Conservation (phyloP, 2,888 invertebrate genomes). For the Caenorhabditis sp. region DNA sequence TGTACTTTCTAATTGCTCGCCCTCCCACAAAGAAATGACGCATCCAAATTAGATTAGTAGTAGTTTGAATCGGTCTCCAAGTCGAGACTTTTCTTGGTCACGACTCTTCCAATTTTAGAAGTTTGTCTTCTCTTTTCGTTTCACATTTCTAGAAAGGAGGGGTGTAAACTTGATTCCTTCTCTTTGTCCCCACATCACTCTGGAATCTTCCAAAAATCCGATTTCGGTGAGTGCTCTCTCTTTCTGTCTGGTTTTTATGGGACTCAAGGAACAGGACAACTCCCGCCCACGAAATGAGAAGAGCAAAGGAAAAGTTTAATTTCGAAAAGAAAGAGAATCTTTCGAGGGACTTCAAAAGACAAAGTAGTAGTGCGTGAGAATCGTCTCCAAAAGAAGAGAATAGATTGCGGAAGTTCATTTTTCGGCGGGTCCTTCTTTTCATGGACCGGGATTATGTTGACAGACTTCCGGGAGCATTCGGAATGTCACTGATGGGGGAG, state of each 20-base stretch:
- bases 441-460: constrained; percentile 31
- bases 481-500: constrained; percentile 29
- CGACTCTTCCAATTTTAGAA: constrained; percentile 12
- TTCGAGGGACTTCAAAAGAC: constrained; percentile 28
- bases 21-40: background rate
- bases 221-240: constrained; percentile 46
- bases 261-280: constrained; percentile 21
- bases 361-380: constrained; percentile 51
- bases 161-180: constrained; percentile 45
- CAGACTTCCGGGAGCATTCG: constrained; percentile 43
- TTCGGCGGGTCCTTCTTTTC: constrained; percentile 1
- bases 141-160: constrained; percentile 38
- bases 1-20: too few species aligned
- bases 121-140: constrained; percentile 20
- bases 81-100: background rate
- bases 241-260: constrained; percentile 25
- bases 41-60: background rate
- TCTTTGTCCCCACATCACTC: constrained; percentile 28
- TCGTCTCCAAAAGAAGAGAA: constrained; percentile 3
- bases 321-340: constrained; percentile 17
- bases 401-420: constrained; percentile 56
- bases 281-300: constrained; percentile 15
- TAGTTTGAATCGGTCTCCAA: background rate
- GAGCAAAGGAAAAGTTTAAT: constrained; percentile 44
- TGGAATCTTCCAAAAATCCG: constrained; percentile 31